Percentiles rank a stretch among this genome's conserved stretches.
phyloP scores from a whole-genome alignment of 2,113 vertebrate species.

The Siniperca knerii region DNA sequence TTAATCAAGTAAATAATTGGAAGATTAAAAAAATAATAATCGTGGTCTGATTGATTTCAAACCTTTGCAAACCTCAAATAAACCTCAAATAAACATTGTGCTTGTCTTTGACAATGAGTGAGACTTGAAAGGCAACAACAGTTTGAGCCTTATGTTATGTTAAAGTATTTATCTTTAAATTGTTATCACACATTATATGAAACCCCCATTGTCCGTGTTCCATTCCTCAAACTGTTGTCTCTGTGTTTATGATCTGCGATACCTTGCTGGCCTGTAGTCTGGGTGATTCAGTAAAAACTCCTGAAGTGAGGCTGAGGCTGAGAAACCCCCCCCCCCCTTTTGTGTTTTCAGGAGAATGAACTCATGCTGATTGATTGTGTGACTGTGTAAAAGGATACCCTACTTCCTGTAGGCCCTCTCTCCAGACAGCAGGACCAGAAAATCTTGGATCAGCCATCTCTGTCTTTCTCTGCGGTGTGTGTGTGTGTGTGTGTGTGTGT shows the following conservation, averaged over 20 bases:
- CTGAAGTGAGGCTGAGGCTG: constrained; percentile 39
- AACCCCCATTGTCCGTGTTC: constrained; percentile 19
- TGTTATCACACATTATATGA: constrained; percentile 31
- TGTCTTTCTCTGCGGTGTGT: constrained; percentile 32
- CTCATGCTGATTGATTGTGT: constrained; percentile 84
- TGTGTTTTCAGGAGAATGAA: constrained; percentile 77
- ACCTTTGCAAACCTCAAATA: not conserved
- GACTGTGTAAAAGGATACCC: constrained; percentile 83
- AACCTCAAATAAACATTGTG: not conserved
- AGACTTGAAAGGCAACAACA: not conserved
- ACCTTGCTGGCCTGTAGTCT: constrained; percentile 35
- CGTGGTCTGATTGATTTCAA: not conserved
- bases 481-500: constrained; percentile 23
- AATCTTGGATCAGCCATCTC: constrained; percentile 68
- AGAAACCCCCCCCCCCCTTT: not conserved
- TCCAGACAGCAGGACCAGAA: constrained; percentile 75
- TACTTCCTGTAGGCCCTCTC: constrained; percentile 80
- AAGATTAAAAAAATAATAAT: not conserved
- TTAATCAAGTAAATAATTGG: too few relatives aligned
- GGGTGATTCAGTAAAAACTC: constrained; percentile 59
- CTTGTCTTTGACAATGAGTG: not conserved
- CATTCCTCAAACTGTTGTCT: constrained; percentile 58
- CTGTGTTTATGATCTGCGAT: constrained; percentile 39
- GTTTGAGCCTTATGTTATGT: not conserved
- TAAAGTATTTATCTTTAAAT: constrained; percentile 11